These are phyloP conservation scores for Aphelenchoides avenae DNA, from an alignment of 1,140 invertebrate species.

Conservation along the genomic window DNA sequence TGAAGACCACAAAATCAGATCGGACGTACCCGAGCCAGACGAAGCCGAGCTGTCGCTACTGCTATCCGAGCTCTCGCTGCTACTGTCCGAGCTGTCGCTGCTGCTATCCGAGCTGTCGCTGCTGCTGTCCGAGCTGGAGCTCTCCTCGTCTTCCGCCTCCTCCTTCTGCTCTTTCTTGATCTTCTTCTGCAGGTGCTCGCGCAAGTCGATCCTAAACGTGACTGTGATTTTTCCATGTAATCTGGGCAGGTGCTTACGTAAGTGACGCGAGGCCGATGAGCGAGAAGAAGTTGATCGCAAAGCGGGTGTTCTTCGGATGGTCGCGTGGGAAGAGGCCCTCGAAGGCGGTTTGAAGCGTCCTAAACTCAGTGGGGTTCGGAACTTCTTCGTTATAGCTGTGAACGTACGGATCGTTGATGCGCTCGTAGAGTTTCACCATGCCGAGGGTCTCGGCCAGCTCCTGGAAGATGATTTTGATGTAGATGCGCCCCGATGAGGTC, in stretches of 20 bases:
- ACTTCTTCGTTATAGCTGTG: too few relatives aligned
- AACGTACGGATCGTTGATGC: slow-evolving; percentile 77
- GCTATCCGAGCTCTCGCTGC: too few relatives aligned
- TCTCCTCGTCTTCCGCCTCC: slow-evolving; percentile 12
- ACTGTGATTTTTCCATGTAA: slow-evolving; percentile 9
- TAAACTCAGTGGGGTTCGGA: too few relatives aligned
- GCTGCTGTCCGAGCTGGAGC: neutral
- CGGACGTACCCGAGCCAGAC: too few relatives aligned
- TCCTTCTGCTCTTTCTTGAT: slow-evolving; percentile 21
- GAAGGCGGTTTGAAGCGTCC: slow-evolving; percentile 78
- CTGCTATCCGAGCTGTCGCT: too few relatives aligned
- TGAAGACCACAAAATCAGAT: too few relatives aligned
- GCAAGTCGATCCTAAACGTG: slow-evolving; percentile 32
- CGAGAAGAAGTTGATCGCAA: slow-evolving; percentile 99
- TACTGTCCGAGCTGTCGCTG: too few relatives aligned
- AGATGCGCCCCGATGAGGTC: slow-evolving; percentile 90
- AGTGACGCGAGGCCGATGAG: slow-evolving; percentile 93
- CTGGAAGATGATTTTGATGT: slow-evolving; percentile 94
- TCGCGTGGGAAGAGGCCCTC: slow-evolving; percentile 89
- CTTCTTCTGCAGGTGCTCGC: slow-evolving; percentile 32
- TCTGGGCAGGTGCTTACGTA: slow-evolving; percentile 63
- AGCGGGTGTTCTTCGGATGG: slow-evolving; percentile 90
- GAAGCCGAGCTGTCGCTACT: too few relatives aligned
- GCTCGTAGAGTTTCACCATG: slow-evolving; percentile 78
- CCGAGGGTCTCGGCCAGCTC: slow-evolving; percentile 95